These are phyloP conservation scores for Setipinna tenuifilis DNA, from an alignment of 2,797 vertebrate genomes.

Conservation along the genomic window DNA sequence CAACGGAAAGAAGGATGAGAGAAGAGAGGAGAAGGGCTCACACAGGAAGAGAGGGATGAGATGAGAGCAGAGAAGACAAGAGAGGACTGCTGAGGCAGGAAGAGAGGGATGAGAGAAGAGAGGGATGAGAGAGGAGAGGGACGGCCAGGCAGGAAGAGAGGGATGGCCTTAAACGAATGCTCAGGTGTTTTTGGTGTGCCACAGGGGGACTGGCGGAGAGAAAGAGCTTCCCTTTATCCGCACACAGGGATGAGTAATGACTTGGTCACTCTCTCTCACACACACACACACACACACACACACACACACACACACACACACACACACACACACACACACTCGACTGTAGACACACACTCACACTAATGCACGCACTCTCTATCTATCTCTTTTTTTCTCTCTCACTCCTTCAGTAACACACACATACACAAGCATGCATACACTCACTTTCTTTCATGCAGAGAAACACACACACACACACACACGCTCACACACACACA, in stretches of 20 bases:
- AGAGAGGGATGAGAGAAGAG: no score
- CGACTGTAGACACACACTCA: background rate
- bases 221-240: conserved; percentile 15
- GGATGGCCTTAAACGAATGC: conserved; percentile 37
- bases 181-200: conserved; percentile 1
- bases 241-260: conserved; percentile 22
- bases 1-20: background rate
- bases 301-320: no score
- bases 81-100: no score
- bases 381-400: no score
- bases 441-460: no score
- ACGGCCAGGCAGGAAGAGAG: background rate
- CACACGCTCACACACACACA: background rate
- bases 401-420: no score
- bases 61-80: no score
- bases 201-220: background rate
- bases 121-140: no score
- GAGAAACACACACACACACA: background rate
- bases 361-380: background rate
- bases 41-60: no score
- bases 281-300: no score
- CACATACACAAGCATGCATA: background rate
- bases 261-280: background rate
- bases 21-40: background rate
- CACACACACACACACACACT: no score